Conservation (phyloP, 2,888 invertebrate genomes). For the Microplitis deprimator region DNA sequence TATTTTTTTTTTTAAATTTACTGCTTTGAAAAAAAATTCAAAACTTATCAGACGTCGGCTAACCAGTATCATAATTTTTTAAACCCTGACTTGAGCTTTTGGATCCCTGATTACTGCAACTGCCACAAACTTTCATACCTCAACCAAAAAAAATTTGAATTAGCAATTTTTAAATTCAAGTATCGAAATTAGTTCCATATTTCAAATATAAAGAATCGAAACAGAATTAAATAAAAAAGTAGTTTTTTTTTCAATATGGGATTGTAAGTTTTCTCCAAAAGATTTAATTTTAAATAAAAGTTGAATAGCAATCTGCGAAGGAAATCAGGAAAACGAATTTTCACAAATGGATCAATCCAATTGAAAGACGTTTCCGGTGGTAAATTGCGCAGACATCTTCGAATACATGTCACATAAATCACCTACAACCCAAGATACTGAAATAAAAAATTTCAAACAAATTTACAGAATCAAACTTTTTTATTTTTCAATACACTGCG, state of each 20-base stretch:
- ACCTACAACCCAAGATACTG: too few relatives aligned
- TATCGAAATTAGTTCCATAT: too few relatives aligned
- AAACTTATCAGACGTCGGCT: too few relatives aligned
- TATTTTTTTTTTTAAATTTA: too few relatives aligned
- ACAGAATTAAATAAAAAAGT: neutral
- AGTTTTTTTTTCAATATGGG: neutral
- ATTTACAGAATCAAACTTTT: neutral
- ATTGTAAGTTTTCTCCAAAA: neutral
- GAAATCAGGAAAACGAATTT: neutral
- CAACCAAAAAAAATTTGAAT: too few relatives aligned
- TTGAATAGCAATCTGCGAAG: neutral
- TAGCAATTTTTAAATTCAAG: too few relatives aligned
- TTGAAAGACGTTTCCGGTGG: neutral
- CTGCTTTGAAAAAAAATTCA: too few relatives aligned
- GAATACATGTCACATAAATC: neutral
- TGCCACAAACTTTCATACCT: too few relatives aligned
- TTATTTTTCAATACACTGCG: neutral
- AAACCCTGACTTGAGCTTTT: too few relatives aligned
- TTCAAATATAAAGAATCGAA: too few relatives aligned
- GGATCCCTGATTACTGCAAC: too few relatives aligned
- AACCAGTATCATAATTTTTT: too few relatives aligned
- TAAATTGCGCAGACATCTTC: neutral
- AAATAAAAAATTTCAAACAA: neutral
- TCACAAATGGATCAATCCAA: constrained; percentile 1
- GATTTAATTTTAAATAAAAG: neutral